These are phyloP conservation scores for Bradypodion ventrale DNA, from an alignment of 2,797 vertebrate genomes.

Conservation along the genomic window DNA sequence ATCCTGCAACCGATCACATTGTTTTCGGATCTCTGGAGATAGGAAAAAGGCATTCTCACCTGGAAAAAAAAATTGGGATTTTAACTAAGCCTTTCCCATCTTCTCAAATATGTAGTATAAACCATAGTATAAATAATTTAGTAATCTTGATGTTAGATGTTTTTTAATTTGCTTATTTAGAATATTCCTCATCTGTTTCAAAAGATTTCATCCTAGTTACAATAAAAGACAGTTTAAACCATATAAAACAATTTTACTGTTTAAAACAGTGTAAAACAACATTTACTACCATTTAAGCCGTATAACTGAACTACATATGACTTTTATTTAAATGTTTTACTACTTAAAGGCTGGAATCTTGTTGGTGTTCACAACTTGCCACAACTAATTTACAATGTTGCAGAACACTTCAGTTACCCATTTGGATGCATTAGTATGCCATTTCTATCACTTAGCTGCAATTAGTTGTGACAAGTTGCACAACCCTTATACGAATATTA, in stretches of 20 bases:
- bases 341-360: too few relatives aligned
- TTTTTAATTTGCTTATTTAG: too few relatives aligned
- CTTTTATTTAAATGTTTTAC: neutral
- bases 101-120: neutral
- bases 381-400: too few relatives aligned
- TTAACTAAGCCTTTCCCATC: neutral
- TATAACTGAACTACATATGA: neutral
- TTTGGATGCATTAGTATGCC: too few relatives aligned
- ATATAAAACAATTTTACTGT: too few relatives aligned
- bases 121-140: neutral
- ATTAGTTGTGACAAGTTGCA: too few relatives aligned
- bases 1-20: constrained; percentile 87
- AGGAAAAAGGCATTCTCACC: constrained; percentile 90
- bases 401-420: too few relatives aligned
- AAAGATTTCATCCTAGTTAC: too few relatives aligned
- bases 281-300: neutral
- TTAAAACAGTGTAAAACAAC: neutral
- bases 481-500: too few relatives aligned
- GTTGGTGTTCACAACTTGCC: too few relatives aligned
- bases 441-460: too few relatives aligned
- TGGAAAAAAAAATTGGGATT: constrained; percentile 54
- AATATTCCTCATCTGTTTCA: too few relatives aligned
- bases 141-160: neutral
- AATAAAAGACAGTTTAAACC: neutral
- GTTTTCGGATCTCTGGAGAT: constrained; percentile 85